phyloP scores from a whole-genome alignment of 1,140 invertebrate genomes.

The Diprion similis region DNA sequence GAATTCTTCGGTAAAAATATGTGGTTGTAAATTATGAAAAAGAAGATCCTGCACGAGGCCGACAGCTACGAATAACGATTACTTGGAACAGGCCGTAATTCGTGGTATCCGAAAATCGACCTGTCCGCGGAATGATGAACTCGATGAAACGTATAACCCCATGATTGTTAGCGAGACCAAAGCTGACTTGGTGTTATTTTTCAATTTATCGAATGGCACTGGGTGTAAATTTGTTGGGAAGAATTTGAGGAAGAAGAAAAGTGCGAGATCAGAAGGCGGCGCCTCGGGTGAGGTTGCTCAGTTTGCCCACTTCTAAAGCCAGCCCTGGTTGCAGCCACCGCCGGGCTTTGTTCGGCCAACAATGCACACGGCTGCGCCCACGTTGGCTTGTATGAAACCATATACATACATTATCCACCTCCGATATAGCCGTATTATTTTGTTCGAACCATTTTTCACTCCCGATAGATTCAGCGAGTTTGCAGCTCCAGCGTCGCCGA shows the following conservation, averaged over 20 bases:
- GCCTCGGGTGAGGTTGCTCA: slow-evolving; percentile 28
- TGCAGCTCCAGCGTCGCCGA: background rate
- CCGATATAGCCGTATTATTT: slow-evolving; percentile 52
- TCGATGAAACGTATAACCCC: no score
- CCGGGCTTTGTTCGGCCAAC: slow-evolving; percentile 47
- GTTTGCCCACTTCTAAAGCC: slow-evolving; percentile 10
- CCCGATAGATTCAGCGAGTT: background rate
- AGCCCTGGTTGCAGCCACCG: slow-evolving; percentile 28
- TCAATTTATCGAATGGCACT: background rate
- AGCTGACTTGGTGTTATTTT: background rate
- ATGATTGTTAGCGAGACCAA: no score
- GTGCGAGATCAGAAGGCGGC: slow-evolving; percentile 26
- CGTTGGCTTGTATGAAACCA: slow-evolving; percentile 43
- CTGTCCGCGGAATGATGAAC: background rate
- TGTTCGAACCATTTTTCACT: slow-evolving; percentile 21
- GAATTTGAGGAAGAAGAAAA: background rate
- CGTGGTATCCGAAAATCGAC: background rate
- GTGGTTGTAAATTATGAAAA: no score
- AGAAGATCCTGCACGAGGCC: no score
- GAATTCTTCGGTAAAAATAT: no score
- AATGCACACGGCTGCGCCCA: slow-evolving; percentile 41
- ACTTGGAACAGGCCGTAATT: background rate
- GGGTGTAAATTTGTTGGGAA: background rate
- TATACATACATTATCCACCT: slow-evolving; percentile 45
- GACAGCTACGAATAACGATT: no score